These are phyloP conservation scores for Spongilla lacustris DNA, from an alignment of 37 sponge, comb jelly and placozoan genomes.

Conservation along the genomic window DNA sequence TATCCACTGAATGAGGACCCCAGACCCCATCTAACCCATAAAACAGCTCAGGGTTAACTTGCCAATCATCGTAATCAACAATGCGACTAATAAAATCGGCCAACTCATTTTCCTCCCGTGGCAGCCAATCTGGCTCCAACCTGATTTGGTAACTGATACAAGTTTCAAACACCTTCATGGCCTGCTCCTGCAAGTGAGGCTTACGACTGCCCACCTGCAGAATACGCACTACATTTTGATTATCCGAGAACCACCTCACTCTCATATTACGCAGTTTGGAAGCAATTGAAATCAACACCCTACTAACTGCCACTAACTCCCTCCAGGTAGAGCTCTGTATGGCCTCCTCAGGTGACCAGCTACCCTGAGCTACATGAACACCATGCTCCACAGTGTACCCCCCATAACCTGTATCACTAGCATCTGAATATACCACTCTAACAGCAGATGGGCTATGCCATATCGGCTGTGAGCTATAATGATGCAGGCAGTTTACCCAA, in stretches of 20 bases:
- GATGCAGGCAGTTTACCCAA: constrained; percentile 5
- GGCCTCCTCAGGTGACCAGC: too few species aligned
- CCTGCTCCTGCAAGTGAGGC: constrained; percentile 11
- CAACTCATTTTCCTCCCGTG: not conserved
- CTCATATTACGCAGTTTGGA: not conserved
- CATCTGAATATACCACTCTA: constrained; percentile 50
- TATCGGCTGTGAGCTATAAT: constrained; percentile 11
- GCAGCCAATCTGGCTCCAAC: constrained; percentile 9
- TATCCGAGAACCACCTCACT: constrained; percentile 29
- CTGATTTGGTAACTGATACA: not conserved
- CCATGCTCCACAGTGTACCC: too few species aligned
- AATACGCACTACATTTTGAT: constrained; percentile 18
- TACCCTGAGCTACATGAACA: too few species aligned
- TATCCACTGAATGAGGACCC: constrained; percentile 20
- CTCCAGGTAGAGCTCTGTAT: too few species aligned
- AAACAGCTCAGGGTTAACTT: not conserved
- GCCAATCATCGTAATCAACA: constrained; percentile 7
- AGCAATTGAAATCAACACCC: constrained; percentile 27
- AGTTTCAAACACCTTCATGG: constrained; percentile 2
- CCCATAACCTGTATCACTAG: constrained; percentile 46
- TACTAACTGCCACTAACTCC: constrained; percentile 21
- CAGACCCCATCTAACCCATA: not conserved
- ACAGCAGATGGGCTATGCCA: constrained; percentile 23
- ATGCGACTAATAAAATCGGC: constrained; percentile 23
- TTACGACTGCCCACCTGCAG: not conserved